Conservation (phyloP, 2,113 vertebrate species). For the Tupaia chinensis region DNA sequence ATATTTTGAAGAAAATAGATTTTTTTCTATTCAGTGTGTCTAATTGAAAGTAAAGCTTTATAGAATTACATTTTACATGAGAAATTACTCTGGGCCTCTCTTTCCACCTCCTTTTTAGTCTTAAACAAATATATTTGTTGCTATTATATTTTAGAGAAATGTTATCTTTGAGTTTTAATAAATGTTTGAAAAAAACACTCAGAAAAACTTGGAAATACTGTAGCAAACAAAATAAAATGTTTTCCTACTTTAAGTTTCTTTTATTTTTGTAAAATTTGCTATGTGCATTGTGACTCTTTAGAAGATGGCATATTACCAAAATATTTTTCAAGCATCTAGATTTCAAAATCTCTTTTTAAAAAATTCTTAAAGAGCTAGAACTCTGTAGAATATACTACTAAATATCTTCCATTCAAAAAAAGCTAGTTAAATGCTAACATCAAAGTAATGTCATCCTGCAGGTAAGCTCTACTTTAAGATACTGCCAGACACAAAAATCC, state of each 20-base stretch:
- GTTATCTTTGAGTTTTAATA: neutral
- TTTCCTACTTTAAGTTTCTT: neutral
- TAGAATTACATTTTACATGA: neutral
- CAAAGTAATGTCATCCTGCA: neutral
- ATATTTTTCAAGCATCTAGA: constrained; percentile 24
- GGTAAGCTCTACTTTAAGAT: neutral
- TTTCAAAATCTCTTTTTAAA: neutral
- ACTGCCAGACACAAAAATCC: neutral
- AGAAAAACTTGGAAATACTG: neutral
- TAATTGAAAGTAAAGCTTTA: constrained; percentile 6
- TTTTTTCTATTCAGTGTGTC: neutral
- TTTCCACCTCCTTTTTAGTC: neutral
- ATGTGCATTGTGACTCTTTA: neutral
- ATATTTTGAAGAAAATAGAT: neutral
- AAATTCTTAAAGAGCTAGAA: neutral
- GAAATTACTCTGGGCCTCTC: neutral
- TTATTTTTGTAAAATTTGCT: neutral
- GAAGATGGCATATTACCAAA: neutral
- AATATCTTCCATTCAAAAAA: neutral
- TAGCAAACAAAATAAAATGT: constrained; percentile 6
- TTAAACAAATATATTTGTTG: neutral
- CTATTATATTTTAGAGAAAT: neutral
- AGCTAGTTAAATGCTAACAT: neutral
- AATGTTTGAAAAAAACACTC: neutral
- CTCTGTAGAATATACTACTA: neutral